Evolutionary conservation across 1,140 invertebrate genomes (phyloP).

Genomic region (Polypedilum pembai): DNA sequence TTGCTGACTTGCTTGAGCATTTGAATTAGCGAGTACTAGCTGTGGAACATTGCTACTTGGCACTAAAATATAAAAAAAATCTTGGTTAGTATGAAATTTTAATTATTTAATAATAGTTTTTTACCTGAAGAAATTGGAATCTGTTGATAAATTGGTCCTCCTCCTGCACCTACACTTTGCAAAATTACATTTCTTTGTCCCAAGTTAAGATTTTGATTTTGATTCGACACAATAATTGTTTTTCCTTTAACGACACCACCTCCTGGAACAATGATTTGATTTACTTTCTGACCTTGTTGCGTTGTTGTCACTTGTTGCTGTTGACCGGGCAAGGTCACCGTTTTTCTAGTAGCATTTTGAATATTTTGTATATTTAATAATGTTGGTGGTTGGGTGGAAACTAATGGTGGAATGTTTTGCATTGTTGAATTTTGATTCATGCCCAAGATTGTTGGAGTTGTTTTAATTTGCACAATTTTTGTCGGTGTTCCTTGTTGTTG

Average conservation of each 20-base stretch:
- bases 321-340: conserved; percentile 37
- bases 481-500: conserved; percentile 36
- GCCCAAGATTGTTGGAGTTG: conserved; percentile 37
- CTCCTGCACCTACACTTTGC: conserved; percentile 40
- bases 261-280: conserved; percentile 37
- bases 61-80: conserved; percentile 38
- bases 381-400: conserved; percentile 32
- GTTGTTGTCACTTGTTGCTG: conserved; percentile 35
- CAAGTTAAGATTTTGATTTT: conserved; percentile 23
- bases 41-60: conserved; percentile 36
- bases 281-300: conserved; percentile 33
- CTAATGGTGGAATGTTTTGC: conserved; percentile 31
- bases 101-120: conserved; percentile 33
- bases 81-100: too few relatives aligned
- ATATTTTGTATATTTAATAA: conserved; percentile 43
- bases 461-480: conserved; percentile 34
- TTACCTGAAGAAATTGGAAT: conserved; percentile 41
- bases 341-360: conserved; percentile 37
- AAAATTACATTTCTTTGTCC: conserved; percentile 40
- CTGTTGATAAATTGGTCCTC: conserved; percentile 39
- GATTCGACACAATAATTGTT: conserved; percentile 41
- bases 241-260: conserved; percentile 37
- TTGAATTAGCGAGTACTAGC: conserved; percentile 34
- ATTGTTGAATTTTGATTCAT: conserved; percentile 30
- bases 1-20: conserved; percentile 33